Evolutionary conservation across 2,888 invertebrate genomes (phyloP), one percentile per base, ranked within the genome.

Genomic region (Phasia obesa): DNA sequence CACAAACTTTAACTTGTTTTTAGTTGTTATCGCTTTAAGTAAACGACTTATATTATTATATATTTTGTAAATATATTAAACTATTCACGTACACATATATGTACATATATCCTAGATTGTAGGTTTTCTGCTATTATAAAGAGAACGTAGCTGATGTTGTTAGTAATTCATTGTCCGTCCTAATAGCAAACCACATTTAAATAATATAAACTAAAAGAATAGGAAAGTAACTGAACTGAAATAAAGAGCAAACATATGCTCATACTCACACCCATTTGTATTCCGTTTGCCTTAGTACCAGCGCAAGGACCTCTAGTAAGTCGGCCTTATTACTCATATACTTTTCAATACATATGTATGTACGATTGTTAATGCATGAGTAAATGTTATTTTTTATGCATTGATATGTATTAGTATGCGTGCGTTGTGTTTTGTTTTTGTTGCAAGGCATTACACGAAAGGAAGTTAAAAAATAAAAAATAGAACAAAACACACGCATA

Each of bases 111-210:
- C 27, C 6, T 35, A 11, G 9, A 35, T 35, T 35, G 35, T 35
- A 2, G 3, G 27, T 4, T 27, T n/a, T n/a, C n/a, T 27, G 27
- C 11, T 15, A n/a, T 2, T 3, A 42, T 11, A n/a, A 4, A 11
- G 9, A 42, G 38, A 2, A 13, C 23, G 19, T 35, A 31, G 27
- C 21, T 62, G 35, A 53, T 42, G 65, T 65, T 65, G 59, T 79
- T 49, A 2, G n/a, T 65, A 65, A 65, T 73, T 79, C 73, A 79
- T 79, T 65, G 71, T 17, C 51, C 57, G 15, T 65, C 38, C 42
- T 65, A n/a, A 71, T 17, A 38, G 25, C 64, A 27, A n/a, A 19
- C 51, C 51, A 65, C n/a, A 42, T 5, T 38, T 51, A 51, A 51
- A n/a, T 38, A n/a, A 65, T 17, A 47, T 47, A 35, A 71, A 59